Evolutionary conservation across 2,113 vertebrate genomes (phyloP), one percentile per base, ranked within the genome.

Genomic region (Lophura nycthemera): DNA sequence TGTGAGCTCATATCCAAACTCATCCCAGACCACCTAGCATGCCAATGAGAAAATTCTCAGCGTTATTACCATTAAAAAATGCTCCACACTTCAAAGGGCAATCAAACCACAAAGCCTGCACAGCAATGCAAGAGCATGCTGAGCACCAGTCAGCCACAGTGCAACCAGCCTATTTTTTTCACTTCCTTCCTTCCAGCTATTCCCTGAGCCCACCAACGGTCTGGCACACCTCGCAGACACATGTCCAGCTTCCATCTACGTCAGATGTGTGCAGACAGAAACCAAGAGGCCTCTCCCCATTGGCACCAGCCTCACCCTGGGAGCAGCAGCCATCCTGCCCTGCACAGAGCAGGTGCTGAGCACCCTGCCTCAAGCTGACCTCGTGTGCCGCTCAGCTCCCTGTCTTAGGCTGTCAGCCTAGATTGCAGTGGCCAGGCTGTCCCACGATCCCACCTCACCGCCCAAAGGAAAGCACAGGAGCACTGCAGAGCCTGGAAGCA

Each of bases 11-110:
- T 65, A 84, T 72, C 79, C 64, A 76, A 69, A 47, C 80, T 40
- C 65, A 59, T 70, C 36, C 83, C 34, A 60, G 93, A 91, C 92
- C 94, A 96, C 95, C 94, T 85, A 83, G 64, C 64, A 87, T 16
- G 40, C 43, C 24, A 78, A 40, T 52, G 65, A 94, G 80, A 90
- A 91, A 79, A 74, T 82, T 78, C 42, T 45, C 79, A 82, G 59
- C 57, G 25, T 45, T 52, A 89, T 88, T 86, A 82, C 43, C 40
- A n/a, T 83, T 38, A 3, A 67, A 47, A 81, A 89, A n/a, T 27
- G 54, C 56, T 87, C 50, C 3, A 3, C 66, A 86, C 83, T 83
- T 92, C 95, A 95, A 93, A 95, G 69, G 67, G 56, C 90, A 95
- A 77, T 56, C 42, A 90, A 89, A 82, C 36, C 30, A 70, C 70